These are phyloP conservation scores for Hypolimnas misippus DNA, from an alignment of 2,888 invertebrate species.

Conservation along the genomic window DNA sequence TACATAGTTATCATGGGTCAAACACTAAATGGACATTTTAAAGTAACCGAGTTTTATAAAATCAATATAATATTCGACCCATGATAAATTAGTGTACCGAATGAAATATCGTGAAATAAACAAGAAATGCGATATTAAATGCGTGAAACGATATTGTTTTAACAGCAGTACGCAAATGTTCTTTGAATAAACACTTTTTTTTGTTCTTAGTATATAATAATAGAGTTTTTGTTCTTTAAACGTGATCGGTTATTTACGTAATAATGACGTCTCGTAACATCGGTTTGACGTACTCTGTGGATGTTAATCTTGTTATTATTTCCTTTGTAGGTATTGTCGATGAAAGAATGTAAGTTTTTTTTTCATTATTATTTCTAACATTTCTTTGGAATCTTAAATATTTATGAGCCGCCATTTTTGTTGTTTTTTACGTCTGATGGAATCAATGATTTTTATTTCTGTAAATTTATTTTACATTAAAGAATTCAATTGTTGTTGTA, in stretches of 20 bases:
- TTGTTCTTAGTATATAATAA: conserved; percentile 14
- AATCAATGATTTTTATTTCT: too few relatives aligned
- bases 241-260: conserved; percentile 17
- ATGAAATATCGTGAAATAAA: conserved; percentile 11
- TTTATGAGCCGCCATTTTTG: too few relatives aligned
- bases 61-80: conserved; percentile 3
- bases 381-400: too few relatives aligned
- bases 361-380: background rate
- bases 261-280: conserved; percentile 3
- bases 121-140: conserved; percentile 22
- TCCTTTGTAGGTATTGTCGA: background rate
- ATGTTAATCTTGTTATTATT: conserved; percentile 13
- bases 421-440: too few relatives aligned
- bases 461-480: too few relatives aligned
- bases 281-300: conserved; percentile 6
- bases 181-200: conserved; percentile 13
- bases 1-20: conserved; percentile 28
- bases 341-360: conserved; percentile 1
- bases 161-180: background rate
- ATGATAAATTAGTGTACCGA: conserved; percentile 13
- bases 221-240: conserved; percentile 11
- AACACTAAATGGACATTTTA: conserved; percentile 14
- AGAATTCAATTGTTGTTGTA: too few relatives aligned
- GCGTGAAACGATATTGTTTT: background rate
- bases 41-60: background rate